phyloP scores from a whole-genome alignment of 92 coral and sea anemone genomes.

The Scolanthus callimorphus region DNA sequence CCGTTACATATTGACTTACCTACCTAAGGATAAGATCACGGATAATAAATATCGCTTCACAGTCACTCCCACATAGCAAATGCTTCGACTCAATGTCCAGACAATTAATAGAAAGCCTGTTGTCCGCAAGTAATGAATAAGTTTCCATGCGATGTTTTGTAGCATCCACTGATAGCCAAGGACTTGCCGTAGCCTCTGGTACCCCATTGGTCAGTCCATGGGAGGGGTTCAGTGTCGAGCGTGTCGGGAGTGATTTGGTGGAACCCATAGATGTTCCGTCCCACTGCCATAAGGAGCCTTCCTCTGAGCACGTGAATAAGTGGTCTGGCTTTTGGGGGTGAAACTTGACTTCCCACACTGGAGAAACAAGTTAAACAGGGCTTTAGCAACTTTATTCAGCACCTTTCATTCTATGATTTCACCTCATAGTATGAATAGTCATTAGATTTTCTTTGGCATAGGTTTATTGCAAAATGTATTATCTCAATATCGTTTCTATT shows the following conservation, averaged over 20 bases:
- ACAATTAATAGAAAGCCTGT: constrained; percentile 90
- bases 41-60: constrained; percentile 93
- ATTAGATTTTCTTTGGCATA: no score
- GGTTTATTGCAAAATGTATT: no score
- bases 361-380: background rate
- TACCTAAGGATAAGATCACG: constrained; percentile 71
- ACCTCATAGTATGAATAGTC: no score
- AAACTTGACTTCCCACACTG: constrained; percentile 97
- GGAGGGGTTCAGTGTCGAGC: constrained; percentile 10
- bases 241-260: constrained; percentile 24
- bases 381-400: no score
- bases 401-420: no score
- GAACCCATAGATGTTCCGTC: constrained; percentile 90
- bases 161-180: constrained; percentile 98
- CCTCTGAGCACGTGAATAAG: constrained; percentile 94
- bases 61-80: constrained; percentile 92
- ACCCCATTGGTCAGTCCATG: constrained; percentile 55
- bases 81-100: constrained; percentile 85
- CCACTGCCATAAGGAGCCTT: constrained; percentile 99
- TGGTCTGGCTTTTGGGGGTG: constrained; percentile 92
- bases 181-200: constrained; percentile 52
- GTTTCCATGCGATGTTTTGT: constrained; percentile 97
- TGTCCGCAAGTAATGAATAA: constrained; percentile 81
- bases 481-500: no score
- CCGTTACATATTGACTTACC: no score